Percentiles rank a stretch among this genome's conserved stretches.
Evolutionary conservation across 2,113 vertebrate genomes (phyloP).

Genomic region (Perognathus longimembris): DNA sequence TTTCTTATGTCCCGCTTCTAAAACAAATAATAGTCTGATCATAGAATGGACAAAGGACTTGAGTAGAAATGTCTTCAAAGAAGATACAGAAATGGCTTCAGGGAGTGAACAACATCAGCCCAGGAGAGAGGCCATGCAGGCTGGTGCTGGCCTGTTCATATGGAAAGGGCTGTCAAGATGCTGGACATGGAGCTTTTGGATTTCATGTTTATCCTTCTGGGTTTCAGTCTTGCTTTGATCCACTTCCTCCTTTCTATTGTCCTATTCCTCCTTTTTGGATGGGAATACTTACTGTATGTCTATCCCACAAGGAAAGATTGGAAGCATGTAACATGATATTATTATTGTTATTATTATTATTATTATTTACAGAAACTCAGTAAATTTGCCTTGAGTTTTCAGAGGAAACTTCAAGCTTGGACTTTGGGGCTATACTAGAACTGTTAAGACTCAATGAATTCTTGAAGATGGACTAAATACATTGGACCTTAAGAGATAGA

Average conservation of each 20-base stretch:
- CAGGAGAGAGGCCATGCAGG: not conserved
- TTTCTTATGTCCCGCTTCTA: constrained; percentile 12
- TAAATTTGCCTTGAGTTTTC: not conserved
- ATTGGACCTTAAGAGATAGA: not conserved
- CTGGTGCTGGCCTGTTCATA: not conserved
- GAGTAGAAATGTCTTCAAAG: not conserved
- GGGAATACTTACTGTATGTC: not conserved
- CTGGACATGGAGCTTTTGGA: not conserved
- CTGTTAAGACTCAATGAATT: not conserved
- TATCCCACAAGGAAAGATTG: not conserved
- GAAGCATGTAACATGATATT: too few relatives aligned
- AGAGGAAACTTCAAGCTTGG: not conserved
- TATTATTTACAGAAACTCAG: not conserved
- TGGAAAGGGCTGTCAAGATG: not conserved
- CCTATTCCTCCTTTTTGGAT: not conserved
- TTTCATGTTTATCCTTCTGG: not conserved
- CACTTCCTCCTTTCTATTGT: not conserved
- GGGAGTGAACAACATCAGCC: not conserved
- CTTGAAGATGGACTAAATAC: not conserved
- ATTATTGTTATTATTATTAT: too few relatives aligned
- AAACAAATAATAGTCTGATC: not conserved
- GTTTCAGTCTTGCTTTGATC: not conserved
- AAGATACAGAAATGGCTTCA: not conserved
- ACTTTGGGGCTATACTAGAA: not conserved
- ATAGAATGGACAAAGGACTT: not conserved